Base-by-base conservation (phyloP, 2,888 invertebrate species). In the Nasonia oneida region DNA sequence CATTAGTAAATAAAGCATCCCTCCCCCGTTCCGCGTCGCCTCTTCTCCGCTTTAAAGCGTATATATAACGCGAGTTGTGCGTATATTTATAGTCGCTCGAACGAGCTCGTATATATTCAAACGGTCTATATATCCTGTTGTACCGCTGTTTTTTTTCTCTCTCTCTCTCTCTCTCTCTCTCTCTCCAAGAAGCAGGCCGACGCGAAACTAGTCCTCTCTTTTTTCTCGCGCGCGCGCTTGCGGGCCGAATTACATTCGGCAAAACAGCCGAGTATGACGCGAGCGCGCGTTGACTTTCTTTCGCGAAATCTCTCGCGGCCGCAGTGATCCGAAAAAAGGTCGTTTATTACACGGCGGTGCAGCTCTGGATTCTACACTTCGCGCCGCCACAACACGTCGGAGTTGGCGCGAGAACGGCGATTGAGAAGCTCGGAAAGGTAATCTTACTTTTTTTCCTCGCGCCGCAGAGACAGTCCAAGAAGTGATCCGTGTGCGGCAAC, bases 241-340 rank as follows among this genome's bases (percentile, higher is more conserved):
- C 70, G 50, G 10, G 81, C 61, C 74, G 47, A 81, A 81, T 81
- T 74, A 57, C 15, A 71, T 80, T 80, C 79, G 70, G 79, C 79
- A 70, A 47, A 77, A 78, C 78, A 57, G 37, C 61, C 57, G 37
- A 37, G 37, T 37, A 76, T 76, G 39, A 53, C 79, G 33, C 70
- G 50, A 6, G 47, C 47, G 50, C 23, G 47, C 47, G 47, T 47
- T 12, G 47, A 47, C 47, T 47, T 47, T 47, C 47, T 47, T 47
- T 47, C 10, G 47, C 47, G 47, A 47, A 47, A 47, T 47, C 12
- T 12, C 47, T 10, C 47, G 47, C 42, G 6, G 1, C 29, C 29
- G 12, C 47, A 12, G 47, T 12, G 47, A 47, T 47, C 47, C 47
- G 12, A 47, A 47, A 47, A 47, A 47, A 12, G 47, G 12, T 47